Conservation (phyloP, 2,888 invertebrate genomes). For the Chymomyza amoena region DNA sequence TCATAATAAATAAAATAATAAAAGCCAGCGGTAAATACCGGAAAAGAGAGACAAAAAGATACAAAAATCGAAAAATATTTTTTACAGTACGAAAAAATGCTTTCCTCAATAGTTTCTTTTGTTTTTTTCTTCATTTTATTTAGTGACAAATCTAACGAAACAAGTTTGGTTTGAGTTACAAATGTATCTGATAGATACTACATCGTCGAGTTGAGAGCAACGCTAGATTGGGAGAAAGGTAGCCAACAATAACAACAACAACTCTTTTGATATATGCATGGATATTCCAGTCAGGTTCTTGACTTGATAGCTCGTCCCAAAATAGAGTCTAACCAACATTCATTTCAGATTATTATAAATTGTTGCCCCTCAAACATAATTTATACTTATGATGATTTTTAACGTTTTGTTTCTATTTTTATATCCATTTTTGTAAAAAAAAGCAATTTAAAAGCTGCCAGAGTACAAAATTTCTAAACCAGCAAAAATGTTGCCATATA, state of each 20-base stretch:
- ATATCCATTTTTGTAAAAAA: not conserved
- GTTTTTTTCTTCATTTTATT: conserved; percentile 34
- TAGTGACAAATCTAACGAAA: conserved; percentile 13
- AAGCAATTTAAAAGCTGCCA: conserved; percentile 17
- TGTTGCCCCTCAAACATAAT: conserved; percentile 14
- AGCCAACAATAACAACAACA: conserved; percentile 10
- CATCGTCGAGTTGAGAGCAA: too few species aligned
- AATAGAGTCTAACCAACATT: too few species aligned
- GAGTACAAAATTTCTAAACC: not conserved
- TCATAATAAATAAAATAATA: not conserved
- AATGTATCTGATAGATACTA: too few species aligned
- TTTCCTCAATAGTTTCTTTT: conserved; percentile 11
- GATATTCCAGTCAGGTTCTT: too few species aligned
- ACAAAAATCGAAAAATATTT: not conserved
- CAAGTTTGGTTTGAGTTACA: conserved; percentile 10
- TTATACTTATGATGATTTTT: not conserved
- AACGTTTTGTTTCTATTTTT: conserved; percentile 11
- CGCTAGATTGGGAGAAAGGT: conserved; percentile 33
- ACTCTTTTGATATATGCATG: too few species aligned
- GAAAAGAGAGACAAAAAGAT: conserved; percentile 8
- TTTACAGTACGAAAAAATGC: conserved; percentile 17
- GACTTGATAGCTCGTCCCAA: too few species aligned
- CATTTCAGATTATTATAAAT: not conserved
- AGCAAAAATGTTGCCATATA: not conserved
- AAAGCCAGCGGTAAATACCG: conserved; percentile 21